phyloP scores from a whole-genome alignment of 2,797 vertebrate species.

The Melanotaenia nigrans region DNA sequence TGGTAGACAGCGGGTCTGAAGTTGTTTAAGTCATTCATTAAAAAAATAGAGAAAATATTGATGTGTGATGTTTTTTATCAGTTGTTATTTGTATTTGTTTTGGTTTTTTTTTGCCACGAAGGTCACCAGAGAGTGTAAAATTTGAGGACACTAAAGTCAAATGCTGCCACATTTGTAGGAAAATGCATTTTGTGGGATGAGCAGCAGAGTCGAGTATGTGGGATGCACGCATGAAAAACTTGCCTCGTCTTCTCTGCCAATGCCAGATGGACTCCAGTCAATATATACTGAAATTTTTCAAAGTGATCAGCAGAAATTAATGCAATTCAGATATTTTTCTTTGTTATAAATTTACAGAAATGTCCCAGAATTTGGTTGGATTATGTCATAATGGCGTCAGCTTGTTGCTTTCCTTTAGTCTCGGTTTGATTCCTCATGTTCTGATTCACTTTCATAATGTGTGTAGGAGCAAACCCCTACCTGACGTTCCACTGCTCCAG shows the following conservation, averaged over 20 bases:
- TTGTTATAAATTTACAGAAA: background rate
- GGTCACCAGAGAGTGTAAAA: too few relatives aligned
- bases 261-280: background rate
- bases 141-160: too few relatives aligned
- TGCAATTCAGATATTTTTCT: background rate
- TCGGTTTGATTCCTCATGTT: background rate
- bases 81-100: too few relatives aligned
- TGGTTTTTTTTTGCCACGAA: too few relatives aligned
- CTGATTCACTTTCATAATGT: background rate
- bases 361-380: background rate
- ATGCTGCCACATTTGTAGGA: background rate
- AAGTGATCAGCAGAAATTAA: background rate
- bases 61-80: too few relatives aligned
- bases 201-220: background rate
- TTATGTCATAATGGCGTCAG: background rate
- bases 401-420: background rate
- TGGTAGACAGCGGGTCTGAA: too few relatives aligned
- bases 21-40: too few relatives aligned
- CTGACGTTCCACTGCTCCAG: slow-evolving; percentile 98
- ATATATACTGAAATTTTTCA: background rate
- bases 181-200: background rate
- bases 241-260: background rate
- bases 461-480: slow-evolving; percentile 92
- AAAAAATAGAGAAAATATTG: too few relatives aligned
- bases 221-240: background rate